These are phyloP conservation scores for Todiramphus saurophagus DNA, from an alignment of 2,113 vertebrate species.

Conservation along the genomic window DNA sequence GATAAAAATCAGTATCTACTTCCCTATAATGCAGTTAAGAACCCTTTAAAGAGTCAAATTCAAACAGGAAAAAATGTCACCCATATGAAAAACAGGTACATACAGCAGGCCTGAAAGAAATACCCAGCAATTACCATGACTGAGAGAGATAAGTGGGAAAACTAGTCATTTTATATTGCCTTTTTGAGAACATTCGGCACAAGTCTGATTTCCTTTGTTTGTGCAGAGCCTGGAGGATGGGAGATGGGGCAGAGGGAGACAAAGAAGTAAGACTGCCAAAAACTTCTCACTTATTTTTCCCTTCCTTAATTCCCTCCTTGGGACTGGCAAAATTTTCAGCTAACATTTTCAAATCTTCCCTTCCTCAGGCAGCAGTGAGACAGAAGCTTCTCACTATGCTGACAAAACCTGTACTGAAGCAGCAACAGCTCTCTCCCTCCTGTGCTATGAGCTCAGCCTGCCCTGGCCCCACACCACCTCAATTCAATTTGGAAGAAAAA, in stretches of 20 bases:
- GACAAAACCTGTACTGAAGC: neutral
- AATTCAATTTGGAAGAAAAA: slow-evolving; percentile 35
- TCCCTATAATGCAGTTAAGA: neutral
- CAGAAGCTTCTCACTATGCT: neutral
- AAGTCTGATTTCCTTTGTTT: slow-evolving; percentile 41
- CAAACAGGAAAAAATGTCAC: neutral
- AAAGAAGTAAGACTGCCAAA: neutral
- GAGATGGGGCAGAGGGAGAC: slow-evolving; percentile 25
- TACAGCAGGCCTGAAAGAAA: neutral
- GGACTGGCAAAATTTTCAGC: neutral
- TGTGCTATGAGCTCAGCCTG: neutral
- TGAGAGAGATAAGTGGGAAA: slow-evolving; percentile 22
- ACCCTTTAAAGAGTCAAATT: neutral
- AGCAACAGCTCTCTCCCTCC: neutral
- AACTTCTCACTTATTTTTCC: slow-evolving; percentile 22
- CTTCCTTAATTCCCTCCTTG: neutral
- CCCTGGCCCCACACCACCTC: neutral
- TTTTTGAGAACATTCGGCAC: neutral
- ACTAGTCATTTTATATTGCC: slow-evolving; percentile 8
- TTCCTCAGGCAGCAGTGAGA: neutral
- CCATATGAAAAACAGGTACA: neutral
- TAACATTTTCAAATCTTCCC: neutral
- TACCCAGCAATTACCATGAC: neutral
- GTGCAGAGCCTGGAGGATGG: neutral
- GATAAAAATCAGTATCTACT: slow-evolving; percentile 3